Conservation (phyloP, 2,113 vertebrate genomes). For the Nothoprocta pentlandii region DNA sequence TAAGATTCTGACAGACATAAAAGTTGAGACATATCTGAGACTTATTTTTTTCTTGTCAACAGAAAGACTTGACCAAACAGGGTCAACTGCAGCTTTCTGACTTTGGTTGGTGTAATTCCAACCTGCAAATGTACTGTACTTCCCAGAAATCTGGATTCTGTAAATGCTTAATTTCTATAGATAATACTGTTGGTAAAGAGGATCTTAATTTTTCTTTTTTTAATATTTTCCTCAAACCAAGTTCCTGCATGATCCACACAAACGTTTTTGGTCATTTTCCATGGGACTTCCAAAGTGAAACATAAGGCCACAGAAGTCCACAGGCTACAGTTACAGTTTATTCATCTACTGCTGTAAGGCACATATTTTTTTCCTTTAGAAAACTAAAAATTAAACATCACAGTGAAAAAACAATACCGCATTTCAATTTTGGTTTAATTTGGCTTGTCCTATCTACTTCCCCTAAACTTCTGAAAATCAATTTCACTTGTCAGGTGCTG, state of each 20-base stretch:
- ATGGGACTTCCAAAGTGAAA: slow-evolving; percentile 27
- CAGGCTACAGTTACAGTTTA: slow-evolving; percentile 12
- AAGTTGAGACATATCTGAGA: not conserved
- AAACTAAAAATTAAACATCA: slow-evolving; percentile 65
- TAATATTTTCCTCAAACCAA: not conserved
- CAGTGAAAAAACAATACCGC: slow-evolving; percentile 62
- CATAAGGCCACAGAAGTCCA: slow-evolving; percentile 25
- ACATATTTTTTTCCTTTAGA: slow-evolving; percentile 44
- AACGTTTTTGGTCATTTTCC: slow-evolving; percentile 30
- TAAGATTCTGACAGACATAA: not conserved
- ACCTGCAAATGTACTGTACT: not conserved
- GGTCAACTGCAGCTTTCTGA: not conserved
- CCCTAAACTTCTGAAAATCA: not conserved
- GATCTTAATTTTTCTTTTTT: not conserved
- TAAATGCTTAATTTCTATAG: not conserved
- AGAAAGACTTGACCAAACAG: not conserved
- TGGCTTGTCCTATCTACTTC: not conserved
- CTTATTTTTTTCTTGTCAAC: not conserved
- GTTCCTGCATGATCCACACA: slow-evolving; percentile 15
- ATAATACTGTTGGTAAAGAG: not conserved
- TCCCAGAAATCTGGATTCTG: not conserved
- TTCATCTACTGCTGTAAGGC: slow-evolving; percentile 74
- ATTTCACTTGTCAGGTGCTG: slow-evolving; percentile 31
- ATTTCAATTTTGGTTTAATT: slow-evolving; percentile 57
- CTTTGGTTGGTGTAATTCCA: not conserved